Evolutionary conservation across 2,113 vertebrate species (phyloP).

Genomic region (Rhynchomys soricoides): DNA sequence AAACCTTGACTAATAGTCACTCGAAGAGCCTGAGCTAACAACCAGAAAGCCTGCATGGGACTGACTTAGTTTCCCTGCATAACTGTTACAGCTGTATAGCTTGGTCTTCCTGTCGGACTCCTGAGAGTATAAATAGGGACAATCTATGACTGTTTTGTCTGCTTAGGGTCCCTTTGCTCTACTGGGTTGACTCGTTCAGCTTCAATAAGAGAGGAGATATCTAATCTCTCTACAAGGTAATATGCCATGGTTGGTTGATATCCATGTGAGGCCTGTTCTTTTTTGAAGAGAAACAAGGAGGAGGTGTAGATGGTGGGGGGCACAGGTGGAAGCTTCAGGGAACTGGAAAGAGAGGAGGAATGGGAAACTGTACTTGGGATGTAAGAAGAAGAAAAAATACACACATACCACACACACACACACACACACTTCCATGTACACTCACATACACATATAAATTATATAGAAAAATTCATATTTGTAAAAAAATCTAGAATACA

Average conservation of each 20-base stretch:
- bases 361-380: background rate
- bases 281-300: background rate
- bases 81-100: background rate
- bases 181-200: background rate
- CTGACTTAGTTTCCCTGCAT: background rate
- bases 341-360: background rate
- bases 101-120: background rate
- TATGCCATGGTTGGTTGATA: background rate
- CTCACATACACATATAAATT: background rate
- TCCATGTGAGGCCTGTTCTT: background rate
- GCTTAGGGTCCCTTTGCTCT: background rate
- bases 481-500: background rate
- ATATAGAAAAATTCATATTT: background rate
- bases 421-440: no score
- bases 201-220: background rate
- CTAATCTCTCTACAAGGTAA: background rate
- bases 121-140: background rate
- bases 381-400: no score
- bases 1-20: background rate
- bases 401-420: no score
- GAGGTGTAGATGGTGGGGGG: background rate
- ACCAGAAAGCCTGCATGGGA: background rate
- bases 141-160: background rate
- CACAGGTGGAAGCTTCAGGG: background rate
- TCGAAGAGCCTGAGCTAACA: background rate